Evolutionary conservation across 2,113 vertebrate species (phyloP).

Genomic region (Laterallus jamaicensis): DNA sequence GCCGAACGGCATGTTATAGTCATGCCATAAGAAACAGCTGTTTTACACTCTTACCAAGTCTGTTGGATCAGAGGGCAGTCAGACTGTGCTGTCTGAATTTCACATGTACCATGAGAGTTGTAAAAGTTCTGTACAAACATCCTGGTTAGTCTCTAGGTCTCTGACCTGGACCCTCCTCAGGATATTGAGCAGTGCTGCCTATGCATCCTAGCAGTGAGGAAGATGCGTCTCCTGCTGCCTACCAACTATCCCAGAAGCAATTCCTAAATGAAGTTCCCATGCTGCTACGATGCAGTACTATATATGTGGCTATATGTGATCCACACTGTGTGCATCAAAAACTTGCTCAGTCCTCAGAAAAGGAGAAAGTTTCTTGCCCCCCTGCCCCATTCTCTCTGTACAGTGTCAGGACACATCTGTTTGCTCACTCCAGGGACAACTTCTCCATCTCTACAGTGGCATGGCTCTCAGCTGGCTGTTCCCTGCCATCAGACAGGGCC

Average conservation of each 20-base stretch:
- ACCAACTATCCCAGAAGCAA: not conserved
- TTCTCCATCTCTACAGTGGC: not conserved
- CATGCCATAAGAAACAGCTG: not conserved
- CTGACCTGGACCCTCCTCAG: not conserved
- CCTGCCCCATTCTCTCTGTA: fast-evolving
- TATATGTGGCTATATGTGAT: fast-evolving
- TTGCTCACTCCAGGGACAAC: not conserved
- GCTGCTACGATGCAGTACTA: not conserved
- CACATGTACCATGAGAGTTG: not conserved
- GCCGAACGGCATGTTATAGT: not conserved
- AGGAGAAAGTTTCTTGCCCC: not conserved
- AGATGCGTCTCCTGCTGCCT: not conserved
- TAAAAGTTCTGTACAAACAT: not conserved
- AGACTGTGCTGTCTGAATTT: not conserved
- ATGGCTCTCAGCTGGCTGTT: not conserved
- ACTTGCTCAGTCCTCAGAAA: not conserved
- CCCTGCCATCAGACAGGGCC: not conserved
- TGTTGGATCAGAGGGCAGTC: not conserved
- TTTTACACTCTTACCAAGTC: constrained; percentile 11
- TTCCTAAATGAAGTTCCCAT: not conserved
- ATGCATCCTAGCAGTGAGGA: not conserved
- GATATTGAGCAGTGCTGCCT: not conserved
- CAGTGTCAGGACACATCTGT: not conserved
- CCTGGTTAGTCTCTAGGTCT: not conserved
- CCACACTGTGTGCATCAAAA: not conserved